Base-by-base conservation (phyloP, 2,113 vertebrate genomes). In the Hepsetus odoe region DNA sequence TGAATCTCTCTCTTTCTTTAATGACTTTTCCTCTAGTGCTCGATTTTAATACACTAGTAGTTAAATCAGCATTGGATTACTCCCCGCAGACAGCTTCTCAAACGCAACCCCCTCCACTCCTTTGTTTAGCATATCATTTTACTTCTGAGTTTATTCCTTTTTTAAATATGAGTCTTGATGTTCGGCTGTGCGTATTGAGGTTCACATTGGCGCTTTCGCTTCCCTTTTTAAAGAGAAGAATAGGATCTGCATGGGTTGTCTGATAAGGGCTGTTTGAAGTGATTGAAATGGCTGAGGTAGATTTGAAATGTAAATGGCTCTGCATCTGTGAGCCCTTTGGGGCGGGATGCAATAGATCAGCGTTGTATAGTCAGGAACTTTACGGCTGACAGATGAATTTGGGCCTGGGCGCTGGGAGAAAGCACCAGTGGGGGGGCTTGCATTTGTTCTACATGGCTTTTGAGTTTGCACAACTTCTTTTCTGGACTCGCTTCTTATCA, bases 331-430 rank as follows among this genome's bases (percentile, higher is more conserved):
- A 75, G 62, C 80, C 70, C 74, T 85, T 82, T 73, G 61, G 82
- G n/a, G 74, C 74, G 75, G 68, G 84, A 80, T 59, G 82, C 84
- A 82, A 85, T 84, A 85, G 86, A 84, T 85, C 84, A 83, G 71
- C 51, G 76, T 64, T 85, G 76, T 76, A 81, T 87, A 79, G 86
- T 78, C 72, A 64, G 55, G 80, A 87, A 85, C 82, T 85, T n/a
- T n/a, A n/a, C n/a, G 82, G 86, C 80, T 88, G 87, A 85, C 85
- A 86, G 77, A 84, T 84, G 83, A 85, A 88, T 86, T 86, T 85
- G 84, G 85, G 81, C 83, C n/a, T 84, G 71, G 74, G 76, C 72
- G 79, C 53, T n/a, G 66, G 66, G 80, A 84, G 82, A 85, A 83
- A 76, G 82, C 76, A 84, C 44, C 83, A 82, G 86, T 66, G 80